phyloP scores from a whole-genome alignment of 2,113 vertebrate species.

The Otis tarda region DNA sequence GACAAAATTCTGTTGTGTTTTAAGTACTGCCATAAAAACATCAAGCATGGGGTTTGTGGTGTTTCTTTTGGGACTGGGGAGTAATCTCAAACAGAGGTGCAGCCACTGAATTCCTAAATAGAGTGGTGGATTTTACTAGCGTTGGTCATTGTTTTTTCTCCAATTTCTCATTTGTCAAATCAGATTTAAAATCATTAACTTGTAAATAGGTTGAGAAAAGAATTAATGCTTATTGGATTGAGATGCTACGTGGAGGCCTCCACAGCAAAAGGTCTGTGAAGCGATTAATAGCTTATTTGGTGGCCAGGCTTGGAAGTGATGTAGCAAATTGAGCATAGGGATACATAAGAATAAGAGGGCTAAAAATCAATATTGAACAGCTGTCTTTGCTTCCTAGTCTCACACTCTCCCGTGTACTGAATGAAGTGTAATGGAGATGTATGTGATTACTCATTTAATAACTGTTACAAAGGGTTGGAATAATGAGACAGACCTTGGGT shows the following conservation, averaged over 20 bases:
- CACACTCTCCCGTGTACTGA: background rate
- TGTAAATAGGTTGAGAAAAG: conserved; percentile 34
- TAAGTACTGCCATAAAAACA: background rate
- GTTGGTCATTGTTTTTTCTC: background rate
- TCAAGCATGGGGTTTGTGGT: background rate
- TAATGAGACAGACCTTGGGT: background rate
- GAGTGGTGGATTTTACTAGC: background rate
- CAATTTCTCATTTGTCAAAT: conserved; percentile 22
- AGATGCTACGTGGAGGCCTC: background rate
- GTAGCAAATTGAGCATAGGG: conserved; percentile 39
- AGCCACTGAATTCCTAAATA: background rate
- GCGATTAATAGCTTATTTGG: conserved; percentile 54
- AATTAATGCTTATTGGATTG: conserved; percentile 53
- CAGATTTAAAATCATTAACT: conserved; percentile 35
- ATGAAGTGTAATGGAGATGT: conserved; percentile 27
- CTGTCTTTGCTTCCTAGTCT: conserved; percentile 46
- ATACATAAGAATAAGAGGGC: conserved; percentile 26
- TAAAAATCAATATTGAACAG: conserved; percentile 66
- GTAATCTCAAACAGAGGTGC: background rate
- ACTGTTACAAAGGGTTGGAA: background rate
- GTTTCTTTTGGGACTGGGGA: background rate
- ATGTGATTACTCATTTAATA: conserved; percentile 48
- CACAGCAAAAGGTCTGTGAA: conserved; percentile 43
- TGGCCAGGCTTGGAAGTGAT: background rate
- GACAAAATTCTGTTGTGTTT: background rate